These are phyloP conservation scores for Lasioglossum figueresi DNA, from an alignment of 2,888 invertebrate genomes.

Conservation along the genomic window DNA sequence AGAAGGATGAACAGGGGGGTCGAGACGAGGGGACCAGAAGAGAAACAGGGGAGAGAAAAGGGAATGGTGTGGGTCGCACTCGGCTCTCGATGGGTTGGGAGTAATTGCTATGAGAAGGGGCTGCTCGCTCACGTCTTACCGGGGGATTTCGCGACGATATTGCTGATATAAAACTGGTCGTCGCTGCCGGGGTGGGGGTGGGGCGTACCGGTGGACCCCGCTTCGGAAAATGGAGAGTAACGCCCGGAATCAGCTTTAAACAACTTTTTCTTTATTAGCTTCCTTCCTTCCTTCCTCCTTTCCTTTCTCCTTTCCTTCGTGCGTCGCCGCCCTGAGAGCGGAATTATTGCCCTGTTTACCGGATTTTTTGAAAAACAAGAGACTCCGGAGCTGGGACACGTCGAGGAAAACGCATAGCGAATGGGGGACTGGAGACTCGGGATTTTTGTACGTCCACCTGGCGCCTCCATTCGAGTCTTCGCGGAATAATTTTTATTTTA, in stretches of 20 bases:
- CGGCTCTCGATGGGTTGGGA: constrained; percentile 65
- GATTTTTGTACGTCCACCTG: background rate
- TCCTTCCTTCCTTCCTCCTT: background rate
- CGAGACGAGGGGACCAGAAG: background rate
- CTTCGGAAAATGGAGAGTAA: constrained; percentile 52
- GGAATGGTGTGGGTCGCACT: constrained; percentile 64
- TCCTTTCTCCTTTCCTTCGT: background rate
- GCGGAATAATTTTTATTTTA: background rate
- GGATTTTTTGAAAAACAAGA: constrained; percentile 29
- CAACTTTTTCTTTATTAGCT: constrained; percentile 43
- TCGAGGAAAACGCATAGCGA: background rate
- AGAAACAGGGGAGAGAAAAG: constrained; percentile 2
- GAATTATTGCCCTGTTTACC: constrained; percentile 54
- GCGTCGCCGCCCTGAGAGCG: constrained; percentile 9
- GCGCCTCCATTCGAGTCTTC: background rate
- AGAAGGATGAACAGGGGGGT: background rate
- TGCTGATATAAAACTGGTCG: constrained; percentile 64
- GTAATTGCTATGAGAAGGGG: constrained; percentile 76
- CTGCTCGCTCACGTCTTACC: constrained; percentile 70
- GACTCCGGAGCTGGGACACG: background rate
- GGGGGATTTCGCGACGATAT: constrained; percentile 72
- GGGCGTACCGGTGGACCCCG: constrained; percentile 19
- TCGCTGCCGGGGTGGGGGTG: background rate
- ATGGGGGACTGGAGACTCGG: background rate
- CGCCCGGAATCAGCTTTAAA: constrained; percentile 43